phyloP scores from a whole-genome alignment of 2,113 vertebrate species.

The Ctenomys sociabilis region DNA sequence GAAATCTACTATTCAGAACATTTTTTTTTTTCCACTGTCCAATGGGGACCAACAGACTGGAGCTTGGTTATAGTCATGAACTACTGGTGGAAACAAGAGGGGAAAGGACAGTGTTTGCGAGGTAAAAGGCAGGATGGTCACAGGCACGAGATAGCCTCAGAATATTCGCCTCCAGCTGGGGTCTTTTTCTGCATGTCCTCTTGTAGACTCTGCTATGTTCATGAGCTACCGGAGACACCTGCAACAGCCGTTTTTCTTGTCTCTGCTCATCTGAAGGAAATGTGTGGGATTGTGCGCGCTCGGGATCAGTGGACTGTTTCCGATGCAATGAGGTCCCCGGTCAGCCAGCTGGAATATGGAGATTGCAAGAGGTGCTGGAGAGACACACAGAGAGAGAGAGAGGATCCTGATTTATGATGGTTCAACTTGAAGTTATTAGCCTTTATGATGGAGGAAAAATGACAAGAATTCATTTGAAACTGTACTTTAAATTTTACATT shows the following conservation, averaged over 20 bases:
- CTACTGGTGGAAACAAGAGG: conserved; percentile 1
- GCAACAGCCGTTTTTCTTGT: background rate
- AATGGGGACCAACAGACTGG: conserved; percentile 36
- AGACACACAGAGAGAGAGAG: background rate
- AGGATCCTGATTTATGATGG: background rate
- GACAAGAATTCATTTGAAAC: background rate
- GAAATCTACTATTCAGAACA: conserved; percentile 76
- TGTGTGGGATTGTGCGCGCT: background rate
- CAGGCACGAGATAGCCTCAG: background rate
- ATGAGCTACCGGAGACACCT: background rate
- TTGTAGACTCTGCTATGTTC: background rate
- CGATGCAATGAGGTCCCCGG: background rate
- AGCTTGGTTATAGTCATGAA: conserved; percentile 58
- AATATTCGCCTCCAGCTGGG: background rate
- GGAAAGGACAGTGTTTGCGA: background rate
- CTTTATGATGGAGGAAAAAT: background rate
- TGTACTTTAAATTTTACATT: background rate
- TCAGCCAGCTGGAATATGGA: background rate
- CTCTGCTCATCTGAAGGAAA: background rate
- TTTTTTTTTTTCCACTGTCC: conserved; percentile 71
- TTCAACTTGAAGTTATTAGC: background rate
- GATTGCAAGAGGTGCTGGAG: background rate
- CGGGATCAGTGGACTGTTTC: background rate
- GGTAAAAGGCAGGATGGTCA: background rate
- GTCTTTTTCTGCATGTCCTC: background rate